Base-by-base conservation (phyloP, 2,797 vertebrate genomes). In the Garrulus glandarius region DNA sequence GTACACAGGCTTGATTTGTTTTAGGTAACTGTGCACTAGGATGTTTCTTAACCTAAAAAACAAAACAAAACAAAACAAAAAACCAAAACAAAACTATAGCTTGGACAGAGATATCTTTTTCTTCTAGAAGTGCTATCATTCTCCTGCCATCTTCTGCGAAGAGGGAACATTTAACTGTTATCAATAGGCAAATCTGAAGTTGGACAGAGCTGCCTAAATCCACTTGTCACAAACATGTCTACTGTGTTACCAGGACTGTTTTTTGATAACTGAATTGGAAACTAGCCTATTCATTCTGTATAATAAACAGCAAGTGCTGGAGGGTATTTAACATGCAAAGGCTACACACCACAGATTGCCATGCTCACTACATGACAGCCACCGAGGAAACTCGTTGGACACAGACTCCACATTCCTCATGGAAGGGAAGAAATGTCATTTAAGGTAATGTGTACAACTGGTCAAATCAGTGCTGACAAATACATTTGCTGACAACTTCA, bases 391-490 rank as follows among this genome's bases (percentile, higher is more conserved):
- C 56, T 10, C 57, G 32, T 74, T 76, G 64, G 71, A 91, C 74
- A 44, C 26, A 84, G 24, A 87, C 43, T 92, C 81, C 44, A 37
- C 47, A 36, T 92, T 68, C 86, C 74, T 80, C 59, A 52, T 41
- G 49, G 36, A 94, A 95, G 7, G 23, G 36, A 90, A 91, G 71
- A 92, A 84, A 79, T 79, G 69, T 87, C 87, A 94, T 95, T 94
- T 95, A 93, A 97, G 89, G 93, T 95, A 93, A 95, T 18, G 27
- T 26, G 57, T 80, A 82, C 55, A 93, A 93, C 67, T 82, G 71
- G 71, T 95, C 60, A 92, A 85, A 89, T 89, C 88, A 84, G 80
- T 69, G 47, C 76, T 77, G 87, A 95, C 77, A 94, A 96, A 93
- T 71, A 92, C 57, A 64, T 87, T 84, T 79, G 55, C 75, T 95